These are phyloP conservation scores for Cygnus buccinator DNA, from an alignment of 2,113 vertebrate species.

Conservation along the genomic window DNA sequence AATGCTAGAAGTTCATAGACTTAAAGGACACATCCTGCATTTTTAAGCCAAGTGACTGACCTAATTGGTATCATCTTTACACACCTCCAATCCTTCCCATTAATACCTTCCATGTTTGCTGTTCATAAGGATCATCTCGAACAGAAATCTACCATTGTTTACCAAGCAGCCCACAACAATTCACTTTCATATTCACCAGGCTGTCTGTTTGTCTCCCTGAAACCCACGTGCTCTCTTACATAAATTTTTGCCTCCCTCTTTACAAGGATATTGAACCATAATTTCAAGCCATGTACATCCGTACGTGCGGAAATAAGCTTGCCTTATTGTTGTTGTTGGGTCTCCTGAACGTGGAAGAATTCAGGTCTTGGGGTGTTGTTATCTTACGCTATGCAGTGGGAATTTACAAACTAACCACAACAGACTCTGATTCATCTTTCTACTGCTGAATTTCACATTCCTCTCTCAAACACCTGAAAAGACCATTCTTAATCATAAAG, in stretches of 20 bases:
- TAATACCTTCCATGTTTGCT: not conserved
- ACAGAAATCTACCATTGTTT: not conserved
- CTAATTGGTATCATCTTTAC: not conserved
- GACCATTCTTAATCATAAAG: constrained; percentile 45
- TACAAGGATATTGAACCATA: not conserved
- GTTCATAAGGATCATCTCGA: not conserved
- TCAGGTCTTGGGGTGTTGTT: not conserved
- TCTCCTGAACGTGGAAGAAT: not conserved
- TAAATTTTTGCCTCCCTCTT: not conserved
- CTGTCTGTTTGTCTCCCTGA: not conserved
- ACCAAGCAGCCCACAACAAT: not conserved
- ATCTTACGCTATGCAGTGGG: constrained; percentile 5
- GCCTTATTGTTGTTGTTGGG: not conserved
- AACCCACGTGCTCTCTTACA: not conserved
- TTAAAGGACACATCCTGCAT: not conserved
- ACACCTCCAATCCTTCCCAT: not conserved
- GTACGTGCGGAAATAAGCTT: not conserved
- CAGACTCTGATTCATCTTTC: constrained; percentile 69
- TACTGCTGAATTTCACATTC: constrained; percentile 48
- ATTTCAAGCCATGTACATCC: not conserved
- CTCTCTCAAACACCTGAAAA: constrained; percentile 67
- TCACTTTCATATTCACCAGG: rapidly evolving
- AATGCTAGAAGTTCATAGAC: not conserved
- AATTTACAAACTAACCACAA: constrained; percentile 70
- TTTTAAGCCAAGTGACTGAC: not conserved